Conservation (phyloP, 2,888 invertebrate species). For the Theodoxus fluviatilis region DNA sequence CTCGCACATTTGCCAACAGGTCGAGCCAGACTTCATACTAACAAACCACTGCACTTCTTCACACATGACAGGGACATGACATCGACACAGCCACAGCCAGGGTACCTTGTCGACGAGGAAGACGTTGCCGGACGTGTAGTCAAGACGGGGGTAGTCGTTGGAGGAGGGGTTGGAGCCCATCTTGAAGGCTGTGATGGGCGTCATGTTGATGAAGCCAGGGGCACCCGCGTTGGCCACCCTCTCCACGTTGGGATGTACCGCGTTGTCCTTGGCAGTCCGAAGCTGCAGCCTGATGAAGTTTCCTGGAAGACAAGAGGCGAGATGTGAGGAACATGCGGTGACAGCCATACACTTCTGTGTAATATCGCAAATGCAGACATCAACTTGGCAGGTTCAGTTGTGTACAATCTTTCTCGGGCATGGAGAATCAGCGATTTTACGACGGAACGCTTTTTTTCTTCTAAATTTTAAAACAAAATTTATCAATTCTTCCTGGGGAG, state of each 20-base stretch:
- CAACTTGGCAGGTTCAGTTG: neutral
- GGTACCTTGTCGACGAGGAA: constrained; percentile 44
- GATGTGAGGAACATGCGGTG: too few species aligned
- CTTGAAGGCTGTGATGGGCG: constrained; percentile 41
- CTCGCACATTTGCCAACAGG: too few species aligned
- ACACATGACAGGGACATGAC: too few species aligned
- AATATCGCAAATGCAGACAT: neutral
- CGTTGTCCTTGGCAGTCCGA: constrained; percentile 48
- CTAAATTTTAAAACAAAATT: too few species aligned
- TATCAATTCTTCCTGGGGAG: too few species aligned
- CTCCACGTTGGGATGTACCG: constrained; percentile 40
- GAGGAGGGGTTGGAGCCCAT: constrained; percentile 27
- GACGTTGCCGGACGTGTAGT: constrained; percentile 49
- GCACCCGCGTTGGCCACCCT: constrained; percentile 37
- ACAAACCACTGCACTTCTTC: too few species aligned
- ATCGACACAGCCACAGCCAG: constrained; percentile 23
- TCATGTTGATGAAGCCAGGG: constrained; percentile 47
- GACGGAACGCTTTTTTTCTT: too few species aligned
- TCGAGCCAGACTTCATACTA: too few species aligned
- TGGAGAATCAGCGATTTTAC: too few species aligned
- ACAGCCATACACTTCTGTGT: neutral
- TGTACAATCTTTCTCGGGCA: neutral
- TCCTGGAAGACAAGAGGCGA: constrained; percentile 46
- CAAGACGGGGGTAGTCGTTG: constrained; percentile 40
- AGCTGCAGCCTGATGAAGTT: constrained; percentile 44